These are phyloP conservation scores for Lepidurus arcticus DNA, from an alignment of 1,140 invertebrate species.

Conservation along the genomic window DNA sequence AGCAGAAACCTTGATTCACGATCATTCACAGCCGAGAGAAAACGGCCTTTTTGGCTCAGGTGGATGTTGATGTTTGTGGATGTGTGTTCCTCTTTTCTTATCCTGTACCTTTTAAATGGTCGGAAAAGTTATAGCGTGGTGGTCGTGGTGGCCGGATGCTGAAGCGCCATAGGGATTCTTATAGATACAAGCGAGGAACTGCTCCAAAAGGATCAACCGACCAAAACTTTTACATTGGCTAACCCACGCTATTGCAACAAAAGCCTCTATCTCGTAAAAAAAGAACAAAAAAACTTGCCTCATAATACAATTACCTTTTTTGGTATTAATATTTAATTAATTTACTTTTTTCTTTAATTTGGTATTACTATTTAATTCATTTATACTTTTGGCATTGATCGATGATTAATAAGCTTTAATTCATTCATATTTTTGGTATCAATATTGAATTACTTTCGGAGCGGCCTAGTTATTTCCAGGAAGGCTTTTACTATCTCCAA, in stretches of 20 bases:
- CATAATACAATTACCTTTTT: too few species aligned
- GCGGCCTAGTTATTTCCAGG: too few species aligned
- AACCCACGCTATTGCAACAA: not conserved
- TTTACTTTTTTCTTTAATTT: too few species aligned
- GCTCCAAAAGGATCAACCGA: not conserved
- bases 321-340: too few species aligned
- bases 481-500: not conserved
- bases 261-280: too few species aligned
- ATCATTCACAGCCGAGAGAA: not conserved
- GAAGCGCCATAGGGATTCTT: not conserved
- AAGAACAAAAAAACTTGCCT: too few species aligned
- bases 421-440: too few species aligned
- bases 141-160: not conserved
- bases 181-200: not conserved
- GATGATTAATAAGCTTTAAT: too few species aligned
- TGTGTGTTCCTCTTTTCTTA: not conserved
- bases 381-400: too few species aligned
- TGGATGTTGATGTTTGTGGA: not conserved
- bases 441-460: too few species aligned
- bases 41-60: not conserved
- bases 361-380: too few species aligned
- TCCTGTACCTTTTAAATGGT: too few species aligned
- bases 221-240: not conserved
- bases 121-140: not conserved
- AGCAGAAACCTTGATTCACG: slow-evolving; percentile 11